Base-by-base conservation (phyloP, 2,888 invertebrate genomes). In the Rhaphigaster nebulosa region DNA sequence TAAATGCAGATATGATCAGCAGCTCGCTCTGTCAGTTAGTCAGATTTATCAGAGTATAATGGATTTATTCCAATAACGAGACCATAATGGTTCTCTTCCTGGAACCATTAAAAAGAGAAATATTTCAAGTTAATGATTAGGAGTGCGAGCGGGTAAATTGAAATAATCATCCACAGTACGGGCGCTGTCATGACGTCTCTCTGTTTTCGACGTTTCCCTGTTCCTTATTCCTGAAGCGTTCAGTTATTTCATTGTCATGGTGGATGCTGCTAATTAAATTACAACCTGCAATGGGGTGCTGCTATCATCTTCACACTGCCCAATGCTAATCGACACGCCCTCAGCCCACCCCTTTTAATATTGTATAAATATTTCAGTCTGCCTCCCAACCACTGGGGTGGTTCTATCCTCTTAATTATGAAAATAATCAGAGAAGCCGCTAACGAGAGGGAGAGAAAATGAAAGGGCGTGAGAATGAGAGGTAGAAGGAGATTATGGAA, bases 381-480 rank as follows among this genome's bases (percentile, higher is more conserved):
- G 0, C 18, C 45, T 23, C 41, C 41, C 80, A 6, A 41, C 45
- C 84, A 3, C n/a, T 50, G 15, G 45, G 52, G 1, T 13, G 45
- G 26, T n/a, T 45, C 84, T 45, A 4, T 45, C n/a, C 45, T n/a
- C 23, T 84, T 84, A 45, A 84, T 84, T 84, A 84, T 50, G 13
- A 84, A 84, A 84, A 84, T 84, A 84, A 84, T 84, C 84, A 84
- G 84, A 41, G 38, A 84, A n/a, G 12, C 45, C 45, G 84, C 84
- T 84, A 84, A 84, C 84, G 88, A 90, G 90, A 87, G 87, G 65
- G 87, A 90, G 70, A 87, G 56, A n/a, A n/a, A n/a, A n/a, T n/a
- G n/a, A n/a, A n/a, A n/a, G n/a, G n/a, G n/a, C n/a, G n/a, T n/a
- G n/a, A 56, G 84, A 90, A 50, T 52, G 54, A 90, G 90, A 87